Base-by-base conservation (phyloP, 1,140 invertebrate species). In the Philopotamus ludificatus region DNA sequence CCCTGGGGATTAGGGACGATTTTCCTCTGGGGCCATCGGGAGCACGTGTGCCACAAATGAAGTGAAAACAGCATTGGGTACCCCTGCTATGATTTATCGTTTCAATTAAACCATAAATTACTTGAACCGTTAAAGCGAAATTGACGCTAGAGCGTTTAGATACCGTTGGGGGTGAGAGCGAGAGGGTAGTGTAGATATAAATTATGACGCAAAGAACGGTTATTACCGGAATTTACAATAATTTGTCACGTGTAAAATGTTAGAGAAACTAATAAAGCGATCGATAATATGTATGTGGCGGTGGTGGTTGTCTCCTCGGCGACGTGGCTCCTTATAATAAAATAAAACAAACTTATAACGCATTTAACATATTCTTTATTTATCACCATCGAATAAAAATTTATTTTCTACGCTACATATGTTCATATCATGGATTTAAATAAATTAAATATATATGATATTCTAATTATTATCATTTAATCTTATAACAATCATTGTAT, bases 321-420 rank as follows among this genome's bases (percentile, higher is more conserved):
- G n/a, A n/a, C n/a, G n/a, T n/a, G n/a, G n/a, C n/a, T n/a, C 4
- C 12, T 34, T 34, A 34, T 34, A 49, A 21, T 49, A 18, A 49
- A 49, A 49, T 49, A 49, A 49, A 18, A 49, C 16, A 49, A 15
- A 28, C n/a, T 54, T n/a, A n/a, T n/a, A n/a, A n/a, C n/a, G n/a
- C 20, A 23, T 60, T 28, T 60, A 60, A 60, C 41, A 60, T 60
- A 18, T 60, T 42, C 23, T 60, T 60, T 60, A 60, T 60, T n/a
- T 65, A 65, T 65, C 63, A 65, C 63, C 51, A 65, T 58, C 54
- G 53, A 65, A 49, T 57, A 55, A 47, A 65, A 57, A 65, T 58
- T 65, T 28, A 65, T 21, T 65, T 20, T 23, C 63, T 65, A 65
- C 54, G 22, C 63, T 65, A 65, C 51, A 65, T n/a, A n/a, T n/a